Conservation (phyloP, 1,140 invertebrate genomes). For the Brachystomella parvula region DNA sequence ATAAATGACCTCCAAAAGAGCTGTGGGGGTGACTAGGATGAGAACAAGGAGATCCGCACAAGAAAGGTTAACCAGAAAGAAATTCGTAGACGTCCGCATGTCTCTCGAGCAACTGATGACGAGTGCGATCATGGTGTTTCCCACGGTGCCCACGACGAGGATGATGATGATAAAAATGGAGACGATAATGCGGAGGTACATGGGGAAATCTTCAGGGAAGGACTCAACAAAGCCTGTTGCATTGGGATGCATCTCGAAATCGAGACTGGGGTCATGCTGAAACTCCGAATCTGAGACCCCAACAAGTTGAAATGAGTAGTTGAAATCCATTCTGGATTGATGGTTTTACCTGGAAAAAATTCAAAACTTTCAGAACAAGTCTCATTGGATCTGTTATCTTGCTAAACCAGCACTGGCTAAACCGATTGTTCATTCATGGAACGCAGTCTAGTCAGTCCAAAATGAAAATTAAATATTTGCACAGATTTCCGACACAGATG, state of each 20-base stretch:
- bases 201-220: slow-evolving; percentile 10
- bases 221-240: not conserved
- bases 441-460: no score
- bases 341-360: no score
- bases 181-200: slow-evolving; percentile 21
- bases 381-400: no score
- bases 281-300: not conserved
- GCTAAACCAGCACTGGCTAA: no score
- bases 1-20: slow-evolving; percentile 33
- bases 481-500: no score
- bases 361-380: no score
- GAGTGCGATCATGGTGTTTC: slow-evolving; percentile 82
- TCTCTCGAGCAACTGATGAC: slow-evolving; percentile 83
- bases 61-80: slow-evolving; percentile 84
- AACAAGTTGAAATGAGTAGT: not conserved
- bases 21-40: slow-evolving; percentile 75
- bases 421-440: no score
- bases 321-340: not conserved
- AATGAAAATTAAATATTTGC: no score
- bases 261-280: not conserved
- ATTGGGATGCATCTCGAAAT: not conserved
- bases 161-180: slow-evolving; percentile 26
- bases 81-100: slow-evolving; percentile 89
- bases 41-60: slow-evolving; percentile 85
- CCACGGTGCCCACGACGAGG: slow-evolving; percentile 45